Evolutionary conservation across 2,113 vertebrate genomes (phyloP).

Genomic region (Hemicordylus capensis): DNA sequence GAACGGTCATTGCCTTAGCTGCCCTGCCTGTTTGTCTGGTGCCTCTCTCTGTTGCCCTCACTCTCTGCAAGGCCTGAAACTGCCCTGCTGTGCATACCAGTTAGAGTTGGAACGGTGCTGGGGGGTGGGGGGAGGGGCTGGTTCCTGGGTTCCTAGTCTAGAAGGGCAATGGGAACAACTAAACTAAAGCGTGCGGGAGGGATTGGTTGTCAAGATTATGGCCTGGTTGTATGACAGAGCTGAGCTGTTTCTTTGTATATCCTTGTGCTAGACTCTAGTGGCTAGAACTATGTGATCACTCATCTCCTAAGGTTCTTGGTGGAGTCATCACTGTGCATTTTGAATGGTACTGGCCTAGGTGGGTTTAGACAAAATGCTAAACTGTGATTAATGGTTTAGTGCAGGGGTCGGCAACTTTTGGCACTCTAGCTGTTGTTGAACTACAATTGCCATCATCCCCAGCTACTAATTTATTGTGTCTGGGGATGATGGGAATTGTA

Average conservation of each 20-base stretch:
- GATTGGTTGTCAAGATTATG: not conserved
- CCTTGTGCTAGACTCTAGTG: too few species aligned
- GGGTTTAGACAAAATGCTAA: too few species aligned
- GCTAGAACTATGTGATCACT: not conserved
- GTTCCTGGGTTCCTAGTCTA: not conserved
- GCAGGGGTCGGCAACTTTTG: too few species aligned
- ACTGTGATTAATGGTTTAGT: too few species aligned
- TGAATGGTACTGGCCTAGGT: too few species aligned
- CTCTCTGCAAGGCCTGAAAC: not conserved
- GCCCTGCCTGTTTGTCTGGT: not conserved
- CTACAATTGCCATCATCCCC: too few species aligned
- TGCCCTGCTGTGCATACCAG: too few species aligned
- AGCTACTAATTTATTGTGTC: too few species aligned
- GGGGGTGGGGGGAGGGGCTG: not conserved
- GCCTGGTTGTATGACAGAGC: too few species aligned
- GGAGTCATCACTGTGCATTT: not conserved
- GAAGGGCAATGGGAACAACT: not conserved
- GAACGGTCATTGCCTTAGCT: fast-evolving
- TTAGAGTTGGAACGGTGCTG: not conserved
- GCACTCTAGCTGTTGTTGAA: too few species aligned
- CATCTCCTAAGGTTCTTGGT: not conserved
- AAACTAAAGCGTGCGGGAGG: not conserved
- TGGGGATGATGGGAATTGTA: too few species aligned
- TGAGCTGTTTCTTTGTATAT: not conserved
- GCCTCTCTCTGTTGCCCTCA: not conserved